Conservation (phyloP, 2,888 invertebrate species). For the Sepiola atlantica region DNA sequence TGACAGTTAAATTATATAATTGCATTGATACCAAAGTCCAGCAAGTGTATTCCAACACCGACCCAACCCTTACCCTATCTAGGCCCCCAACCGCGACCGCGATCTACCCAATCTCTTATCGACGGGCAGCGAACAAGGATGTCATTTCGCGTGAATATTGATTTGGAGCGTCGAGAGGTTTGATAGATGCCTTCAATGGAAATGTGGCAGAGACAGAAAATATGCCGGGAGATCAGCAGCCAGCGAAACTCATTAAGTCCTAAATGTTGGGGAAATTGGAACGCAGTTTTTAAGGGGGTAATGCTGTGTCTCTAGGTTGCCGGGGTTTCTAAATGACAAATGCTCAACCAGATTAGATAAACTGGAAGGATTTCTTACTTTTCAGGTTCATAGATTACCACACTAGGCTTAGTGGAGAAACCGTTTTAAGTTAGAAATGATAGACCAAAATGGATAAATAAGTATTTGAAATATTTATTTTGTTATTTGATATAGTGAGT, state of each 20-base stretch:
- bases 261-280: background rate
- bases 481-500: too few relatives aligned
- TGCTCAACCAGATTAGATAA: background rate
- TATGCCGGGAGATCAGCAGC: background rate
- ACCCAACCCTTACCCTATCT: background rate
- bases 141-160: constrained; percentile 2
- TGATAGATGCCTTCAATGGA: background rate
- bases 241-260: background rate
- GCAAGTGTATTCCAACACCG: background rate
- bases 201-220: background rate
- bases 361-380: background rate
- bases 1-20: constrained; percentile 32
- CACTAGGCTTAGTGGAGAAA: background rate
- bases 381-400: background rate
- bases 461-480: too few relatives aligned
- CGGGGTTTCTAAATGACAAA: background rate
- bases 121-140: background rate
- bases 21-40: constrained; percentile 6
- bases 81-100: background rate
- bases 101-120: background rate
- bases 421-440: background rate
- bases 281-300: background rate
- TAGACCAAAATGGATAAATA: too few relatives aligned
- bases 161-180: background rate
- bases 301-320: background rate